A percentile compares a stretch with the other conserved stretches of the same genome.
Evolutionary conservation across 2,113 vertebrate genomes (phyloP).

Genomic region (Myiozetetes cayanensis): DNA sequence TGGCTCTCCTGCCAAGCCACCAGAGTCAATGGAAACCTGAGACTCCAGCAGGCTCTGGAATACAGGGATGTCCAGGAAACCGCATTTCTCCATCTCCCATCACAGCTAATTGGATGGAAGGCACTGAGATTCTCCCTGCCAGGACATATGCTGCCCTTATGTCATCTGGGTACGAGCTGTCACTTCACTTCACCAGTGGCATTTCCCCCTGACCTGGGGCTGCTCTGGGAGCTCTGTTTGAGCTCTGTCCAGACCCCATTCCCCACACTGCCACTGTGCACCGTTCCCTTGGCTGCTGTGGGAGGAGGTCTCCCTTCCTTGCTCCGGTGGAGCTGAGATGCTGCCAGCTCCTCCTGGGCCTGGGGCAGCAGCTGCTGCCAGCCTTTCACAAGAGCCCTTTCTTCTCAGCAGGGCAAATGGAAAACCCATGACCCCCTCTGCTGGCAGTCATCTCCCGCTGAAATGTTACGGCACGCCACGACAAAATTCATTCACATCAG

Average conservation of each 20-base stretch:
- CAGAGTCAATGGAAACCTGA: neutral
- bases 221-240: neutral
- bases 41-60: neutral
- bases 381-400: neutral
- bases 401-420: neutral
- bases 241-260: neutral
- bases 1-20: neutral
- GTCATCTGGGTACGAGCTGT: neutral
- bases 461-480: neutral
- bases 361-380: neutral
- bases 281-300: neutral
- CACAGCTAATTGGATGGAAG: neutral
- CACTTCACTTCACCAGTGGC: neutral
- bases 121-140: neutral
- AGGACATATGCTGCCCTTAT: neutral
- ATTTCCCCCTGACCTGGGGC: neutral
- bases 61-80: neutral
- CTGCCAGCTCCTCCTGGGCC: neutral
- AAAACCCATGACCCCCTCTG: conserved; percentile 49
- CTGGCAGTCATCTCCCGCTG: neutral
- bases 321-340: neutral
- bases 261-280: neutral
- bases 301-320: neutral
- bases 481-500: neutral
- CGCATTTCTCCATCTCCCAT: neutral